Percentiles rank a stretch among this genome's conserved stretches.
These are phyloP conservation scores for Autographa pulchrina DNA, from an alignment of 2,888 invertebrate species.

Conservation along the genomic window DNA sequence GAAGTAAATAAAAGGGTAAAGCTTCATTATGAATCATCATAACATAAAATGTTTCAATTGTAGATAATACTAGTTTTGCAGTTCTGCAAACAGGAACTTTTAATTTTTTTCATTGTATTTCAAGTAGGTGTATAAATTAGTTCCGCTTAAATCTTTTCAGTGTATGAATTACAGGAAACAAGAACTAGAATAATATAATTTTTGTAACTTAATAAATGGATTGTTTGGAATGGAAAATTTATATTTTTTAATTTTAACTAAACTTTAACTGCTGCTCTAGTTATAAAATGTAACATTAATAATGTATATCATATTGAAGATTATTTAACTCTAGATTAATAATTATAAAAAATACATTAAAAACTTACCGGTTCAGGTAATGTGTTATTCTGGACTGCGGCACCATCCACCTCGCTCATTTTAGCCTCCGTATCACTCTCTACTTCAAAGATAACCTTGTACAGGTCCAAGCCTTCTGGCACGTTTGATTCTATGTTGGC, in stretches of 20 bases:
- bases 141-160: not conserved
- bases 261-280: not conserved
- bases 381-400: conserved; percentile 68
- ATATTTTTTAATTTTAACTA: too few species aligned
- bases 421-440: conserved; percentile 81
- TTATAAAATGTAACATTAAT: not conserved
- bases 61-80: not conserved
- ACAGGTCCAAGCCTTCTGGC: conserved; percentile 83
- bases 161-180: not conserved
- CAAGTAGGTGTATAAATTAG: not conserved
- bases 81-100: not conserved
- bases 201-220: not conserved
- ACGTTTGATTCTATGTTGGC: conserved; percentile 86
- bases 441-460: conserved; percentile 83
- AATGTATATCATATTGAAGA: not conserved
- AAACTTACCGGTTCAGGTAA: conserved; percentile 73
- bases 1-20: not conserved
- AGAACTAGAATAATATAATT: not conserved
- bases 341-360: not conserved
- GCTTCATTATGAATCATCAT: not conserved
- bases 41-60: not conserved
- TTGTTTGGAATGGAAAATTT: not conserved
- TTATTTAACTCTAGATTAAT: not conserved
- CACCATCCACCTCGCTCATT: conserved; percentile 78
- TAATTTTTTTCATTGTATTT: not conserved